Conservation (phyloP, 2,797 vertebrate genomes). For the Neopelma chrysocephalum region DNA sequence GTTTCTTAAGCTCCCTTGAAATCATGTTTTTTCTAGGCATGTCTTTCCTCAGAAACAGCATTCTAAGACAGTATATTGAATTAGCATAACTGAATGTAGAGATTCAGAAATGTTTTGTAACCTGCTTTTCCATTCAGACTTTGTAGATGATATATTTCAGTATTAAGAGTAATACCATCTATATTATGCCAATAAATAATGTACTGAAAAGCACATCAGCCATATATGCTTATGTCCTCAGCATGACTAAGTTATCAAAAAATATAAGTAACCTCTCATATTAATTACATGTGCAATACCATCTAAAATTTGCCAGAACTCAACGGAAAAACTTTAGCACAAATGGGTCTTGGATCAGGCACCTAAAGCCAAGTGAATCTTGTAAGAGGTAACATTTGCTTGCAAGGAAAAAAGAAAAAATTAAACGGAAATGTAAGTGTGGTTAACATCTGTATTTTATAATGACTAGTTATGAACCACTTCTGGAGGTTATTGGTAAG, state of each 20-base stretch:
- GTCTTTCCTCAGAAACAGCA: not conserved
- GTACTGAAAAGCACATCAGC: not conserved
- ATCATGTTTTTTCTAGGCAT: not conserved
- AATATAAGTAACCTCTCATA: not conserved
- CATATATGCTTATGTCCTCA: not conserved
- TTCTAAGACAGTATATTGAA: not conserved
- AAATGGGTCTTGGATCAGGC: not conserved
- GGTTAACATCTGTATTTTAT: not conserved
- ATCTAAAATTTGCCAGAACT: not conserved
- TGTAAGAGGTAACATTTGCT: not conserved
- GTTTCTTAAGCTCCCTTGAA: not conserved
- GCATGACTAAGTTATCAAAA: not conserved
- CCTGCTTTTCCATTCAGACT: not conserved
- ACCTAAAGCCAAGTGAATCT: not conserved
- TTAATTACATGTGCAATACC: not conserved
- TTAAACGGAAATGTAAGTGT: not conserved
- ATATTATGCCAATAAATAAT: not conserved
- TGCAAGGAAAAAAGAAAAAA: not conserved
- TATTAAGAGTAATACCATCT: not conserved
- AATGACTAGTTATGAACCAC: not conserved
- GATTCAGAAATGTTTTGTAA: not conserved
- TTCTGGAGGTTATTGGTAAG: not conserved
- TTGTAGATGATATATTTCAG: not conserved
- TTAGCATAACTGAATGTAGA: not conserved
- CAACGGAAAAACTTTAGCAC: not conserved